Percentiles rank a stretch among this genome's conserved stretches.
phyloP scores from a whole-genome alignment of 2,113 vertebrate genomes.

The Cyanistes caeruleus region DNA sequence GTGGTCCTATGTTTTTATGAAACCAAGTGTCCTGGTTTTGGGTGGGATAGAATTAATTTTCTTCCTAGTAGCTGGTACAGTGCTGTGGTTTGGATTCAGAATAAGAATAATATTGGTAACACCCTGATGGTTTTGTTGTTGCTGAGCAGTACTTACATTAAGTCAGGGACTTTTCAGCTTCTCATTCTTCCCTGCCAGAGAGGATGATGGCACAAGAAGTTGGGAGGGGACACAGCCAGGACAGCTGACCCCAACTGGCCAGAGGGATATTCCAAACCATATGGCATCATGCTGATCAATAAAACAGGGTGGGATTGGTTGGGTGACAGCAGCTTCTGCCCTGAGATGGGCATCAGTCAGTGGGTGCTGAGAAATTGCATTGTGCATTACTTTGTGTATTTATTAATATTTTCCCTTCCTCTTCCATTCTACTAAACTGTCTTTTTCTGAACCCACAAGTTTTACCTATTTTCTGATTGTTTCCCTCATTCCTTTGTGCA shows the following conservation, averaged over 20 bases:
- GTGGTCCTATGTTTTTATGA: constrained; percentile 7
- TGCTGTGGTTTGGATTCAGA: not conserved
- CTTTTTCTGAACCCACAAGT: not conserved
- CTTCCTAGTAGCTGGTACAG: not conserved
- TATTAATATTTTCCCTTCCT: not conserved
- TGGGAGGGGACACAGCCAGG: not conserved
- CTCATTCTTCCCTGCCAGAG: not conserved
- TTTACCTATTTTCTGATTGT: not conserved
- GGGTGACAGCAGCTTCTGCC: not conserved
- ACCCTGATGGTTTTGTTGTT: fast-evolving
- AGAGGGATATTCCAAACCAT: not conserved
- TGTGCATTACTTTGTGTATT: not conserved
- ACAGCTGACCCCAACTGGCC: not conserved
- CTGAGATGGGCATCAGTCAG: not conserved
- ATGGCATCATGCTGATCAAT: not conserved
- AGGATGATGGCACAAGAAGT: not conserved
- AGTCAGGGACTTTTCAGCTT: not conserved
- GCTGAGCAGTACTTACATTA: not conserved
- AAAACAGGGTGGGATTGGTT: not conserved
- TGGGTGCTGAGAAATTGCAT: not conserved
- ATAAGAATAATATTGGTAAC: not conserved
- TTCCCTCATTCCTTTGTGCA: not conserved
- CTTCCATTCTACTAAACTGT: not conserved
- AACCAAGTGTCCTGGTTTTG: not conserved
- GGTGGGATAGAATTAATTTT: not conserved